A percentile compares a stretch with the other conserved stretches of the same genome.
These are phyloP conservation scores for Pagrus major DNA, from an alignment of 2,113 vertebrate genomes.

Conservation along the genomic window DNA sequence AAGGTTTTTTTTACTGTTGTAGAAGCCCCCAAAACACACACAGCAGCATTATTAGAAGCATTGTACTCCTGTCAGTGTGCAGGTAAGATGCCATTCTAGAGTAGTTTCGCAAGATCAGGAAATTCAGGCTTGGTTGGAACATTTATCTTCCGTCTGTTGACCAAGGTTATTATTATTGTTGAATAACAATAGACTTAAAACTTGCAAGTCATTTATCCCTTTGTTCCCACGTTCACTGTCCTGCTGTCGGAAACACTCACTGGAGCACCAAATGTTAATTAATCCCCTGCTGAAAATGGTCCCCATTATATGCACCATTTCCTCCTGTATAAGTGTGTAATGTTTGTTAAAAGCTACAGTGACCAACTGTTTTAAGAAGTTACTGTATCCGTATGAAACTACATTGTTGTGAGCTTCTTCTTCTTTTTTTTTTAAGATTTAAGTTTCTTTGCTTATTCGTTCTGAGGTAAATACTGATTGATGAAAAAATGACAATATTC, in stretches of 20 bases:
- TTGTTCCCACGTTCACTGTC: background rate
- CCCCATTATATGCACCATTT: background rate
- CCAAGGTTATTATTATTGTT: background rate
- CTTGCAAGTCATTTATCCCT: background rate
- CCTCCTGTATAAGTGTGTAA: background rate
- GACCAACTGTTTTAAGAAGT: too few relatives aligned
- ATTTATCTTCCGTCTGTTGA: background rate
- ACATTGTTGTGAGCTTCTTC: too few relatives aligned
- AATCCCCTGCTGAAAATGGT: background rate
- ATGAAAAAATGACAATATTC: too few relatives aligned
- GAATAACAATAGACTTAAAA: background rate
- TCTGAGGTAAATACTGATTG: too few relatives aligned
- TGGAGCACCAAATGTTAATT: background rate
- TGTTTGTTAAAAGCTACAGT: too few relatives aligned
- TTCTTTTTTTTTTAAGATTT: too few relatives aligned
- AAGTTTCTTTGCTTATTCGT: too few relatives aligned
- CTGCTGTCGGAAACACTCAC: background rate
- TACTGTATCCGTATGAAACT: too few relatives aligned
- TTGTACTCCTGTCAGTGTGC: background rate
- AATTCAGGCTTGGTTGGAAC: slow-evolving; percentile 43
- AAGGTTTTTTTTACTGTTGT: too few relatives aligned
- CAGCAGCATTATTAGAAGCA: background rate
- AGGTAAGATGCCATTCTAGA: background rate
- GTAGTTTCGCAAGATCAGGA: slow-evolving; percentile 42
- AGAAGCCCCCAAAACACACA: background rate